Conservation (phyloP, 2,797 vertebrate species). For the Enteromius argenteus region DNA sequence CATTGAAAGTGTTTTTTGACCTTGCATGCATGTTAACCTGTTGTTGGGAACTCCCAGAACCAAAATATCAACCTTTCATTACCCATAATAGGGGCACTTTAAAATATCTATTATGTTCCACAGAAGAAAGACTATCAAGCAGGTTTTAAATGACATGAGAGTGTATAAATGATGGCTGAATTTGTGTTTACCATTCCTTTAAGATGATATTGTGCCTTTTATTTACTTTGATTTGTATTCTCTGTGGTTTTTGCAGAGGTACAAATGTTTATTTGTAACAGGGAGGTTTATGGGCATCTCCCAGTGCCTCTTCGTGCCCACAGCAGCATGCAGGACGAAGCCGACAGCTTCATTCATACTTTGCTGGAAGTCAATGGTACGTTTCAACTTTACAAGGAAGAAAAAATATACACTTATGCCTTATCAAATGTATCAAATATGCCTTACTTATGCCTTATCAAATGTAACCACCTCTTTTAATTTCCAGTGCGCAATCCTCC, state of each 20-base stretch:
- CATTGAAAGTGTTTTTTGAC: too few relatives aligned
- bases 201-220: not conserved
- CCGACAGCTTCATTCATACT: conserved; percentile 88
- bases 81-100: not conserved
- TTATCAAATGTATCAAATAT: too few relatives aligned
- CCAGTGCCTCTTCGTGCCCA: conserved; percentile 88
- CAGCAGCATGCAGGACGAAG: conserved; percentile 85
- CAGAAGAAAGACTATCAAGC: not conserved
- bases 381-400: conserved; percentile 55
- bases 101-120: not conserved
- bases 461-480: conserved; percentile 31
- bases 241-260: conserved; percentile 78
- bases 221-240: not conserved
- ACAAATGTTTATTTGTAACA: conserved; percentile 92
- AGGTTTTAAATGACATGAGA: too few relatives aligned
- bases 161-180: not conserved
- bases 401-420: not conserved
- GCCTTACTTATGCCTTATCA: conserved; percentile 44
- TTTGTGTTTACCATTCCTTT: not conserved
- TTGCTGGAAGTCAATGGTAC: conserved; percentile 89
- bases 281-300: conserved; percentile 85
- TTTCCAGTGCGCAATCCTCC: conserved; percentile 87
- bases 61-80: too few relatives aligned
- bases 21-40: too few relatives aligned
- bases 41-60: too few relatives aligned